phyloP scores from a whole-genome alignment of 1,140 invertebrate genomes.

The Panulirus ornatus region DNA sequence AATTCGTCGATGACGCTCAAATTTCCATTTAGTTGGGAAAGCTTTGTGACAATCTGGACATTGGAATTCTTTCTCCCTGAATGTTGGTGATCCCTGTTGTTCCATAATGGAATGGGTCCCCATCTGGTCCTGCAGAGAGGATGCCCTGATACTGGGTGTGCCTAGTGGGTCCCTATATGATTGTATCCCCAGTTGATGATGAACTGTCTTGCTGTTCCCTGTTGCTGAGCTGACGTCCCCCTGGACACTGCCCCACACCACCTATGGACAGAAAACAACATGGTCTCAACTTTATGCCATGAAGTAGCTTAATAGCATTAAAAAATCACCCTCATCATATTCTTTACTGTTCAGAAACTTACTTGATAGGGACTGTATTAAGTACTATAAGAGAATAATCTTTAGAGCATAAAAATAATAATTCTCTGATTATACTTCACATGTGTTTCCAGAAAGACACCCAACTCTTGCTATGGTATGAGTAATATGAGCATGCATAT shows the following conservation, averaged over 20 bases:
- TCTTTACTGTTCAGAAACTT: background rate
- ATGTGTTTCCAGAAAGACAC: too few species aligned
- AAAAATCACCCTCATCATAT: background rate
- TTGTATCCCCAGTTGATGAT: constrained; percentile 39
- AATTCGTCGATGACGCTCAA: constrained; percentile 45
- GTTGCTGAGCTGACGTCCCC: constrained; percentile 30
- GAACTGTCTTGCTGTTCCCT: constrained; percentile 24
- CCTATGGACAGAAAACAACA: constrained; percentile 63
- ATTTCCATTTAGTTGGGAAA: constrained; percentile 63
- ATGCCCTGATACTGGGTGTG: constrained; percentile 1
- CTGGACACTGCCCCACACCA: constrained; percentile 56
- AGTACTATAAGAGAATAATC: too few species aligned
- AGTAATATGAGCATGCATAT: too few species aligned
- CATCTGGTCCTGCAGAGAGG: background rate
- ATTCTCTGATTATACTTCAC: too few species aligned
- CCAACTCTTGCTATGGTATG: too few species aligned
- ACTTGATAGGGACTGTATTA: too few species aligned
- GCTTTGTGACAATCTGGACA: constrained; percentile 50
- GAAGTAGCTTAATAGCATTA: background rate
- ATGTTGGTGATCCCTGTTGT: background rate
- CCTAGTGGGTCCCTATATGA: constrained; percentile 30
- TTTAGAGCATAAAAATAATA: too few species aligned
- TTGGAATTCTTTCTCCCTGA: constrained; percentile 44
- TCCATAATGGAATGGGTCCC: constrained; percentile 18
- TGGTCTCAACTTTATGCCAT: constrained; percentile 35